Base-by-base conservation (phyloP, 2,888 invertebrate species). In the Masnerella sp. region DNA sequence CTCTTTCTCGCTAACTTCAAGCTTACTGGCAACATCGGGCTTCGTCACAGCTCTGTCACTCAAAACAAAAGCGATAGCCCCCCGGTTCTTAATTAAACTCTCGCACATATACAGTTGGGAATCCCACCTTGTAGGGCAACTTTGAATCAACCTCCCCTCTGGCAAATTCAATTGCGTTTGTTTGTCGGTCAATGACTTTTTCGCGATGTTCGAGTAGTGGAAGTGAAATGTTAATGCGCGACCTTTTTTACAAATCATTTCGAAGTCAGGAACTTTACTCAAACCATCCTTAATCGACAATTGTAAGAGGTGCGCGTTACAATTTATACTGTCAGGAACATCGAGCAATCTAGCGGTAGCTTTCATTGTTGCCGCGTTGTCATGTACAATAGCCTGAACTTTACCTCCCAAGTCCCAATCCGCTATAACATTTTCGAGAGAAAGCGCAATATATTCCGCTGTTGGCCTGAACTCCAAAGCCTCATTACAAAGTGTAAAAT, bases 241-340 rank as follows among this genome's bases (percentile, higher is more conserved):
- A 2, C 45, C 47, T 59, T 25, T 59, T 36, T 47, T 25, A 17
- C 59, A 47, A 15, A 59, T 47, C 0, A 25, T 14, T 1, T 47
- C 28, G 12, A 38, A 59, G 5, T 59, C 38, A 11, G 36, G 38
- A 34, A 59, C 59, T 25, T 7, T 8, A 38, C 15, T 12, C 9
- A 59, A 28, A 5, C 25, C 47, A 59, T 47, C 47, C 17, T 38
- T 36, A 8, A 59, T 25, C 8, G 36, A 34, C 11, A 59, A 28
- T 38, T 59, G 59, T 9, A 59, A 47, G 11, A 47, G 36, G 18
- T 59, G 59, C 12, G 59, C 47, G 11, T 0, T 22, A 18, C 59
- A 59, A 25, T 59, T 59, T 36, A 59, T 47, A 11, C 38, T 59
- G 5, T 59, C 36, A 4, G 59, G 59, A 38, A 47, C 47, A 22